These are phyloP conservation scores for Drosophila flavopinicola DNA, from an alignment of 2,888 invertebrate species.

Conservation along the genomic window DNA sequence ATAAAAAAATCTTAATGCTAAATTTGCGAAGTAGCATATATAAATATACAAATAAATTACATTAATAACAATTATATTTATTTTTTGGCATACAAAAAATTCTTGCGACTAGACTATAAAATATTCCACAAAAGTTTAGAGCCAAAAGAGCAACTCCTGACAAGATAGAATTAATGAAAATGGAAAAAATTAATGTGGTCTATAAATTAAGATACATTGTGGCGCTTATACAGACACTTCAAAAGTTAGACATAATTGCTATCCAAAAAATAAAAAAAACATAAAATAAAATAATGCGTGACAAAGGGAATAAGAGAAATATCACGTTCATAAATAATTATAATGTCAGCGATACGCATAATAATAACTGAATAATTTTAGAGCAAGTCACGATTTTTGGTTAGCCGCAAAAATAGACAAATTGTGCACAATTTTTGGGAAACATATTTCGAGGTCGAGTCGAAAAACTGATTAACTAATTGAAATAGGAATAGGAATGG, in stretches of 20 bases:
- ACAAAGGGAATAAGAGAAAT: too few species aligned
- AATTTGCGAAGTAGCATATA: too few species aligned
- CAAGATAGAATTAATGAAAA: too few species aligned
- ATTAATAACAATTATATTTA: too few species aligned
- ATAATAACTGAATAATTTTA: constrained; percentile 35
- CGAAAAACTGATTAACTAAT: constrained; percentile 59
- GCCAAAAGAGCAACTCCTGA: too few species aligned
- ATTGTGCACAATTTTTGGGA: constrained; percentile 38
- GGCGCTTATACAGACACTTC: neutral
- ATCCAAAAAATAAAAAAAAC: neutral
- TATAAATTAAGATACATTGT: neutral
- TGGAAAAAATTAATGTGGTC: neutral
- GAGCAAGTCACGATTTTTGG: constrained; percentile 64
- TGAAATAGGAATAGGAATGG: constrained; percentile 19
- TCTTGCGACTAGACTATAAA: too few species aligned
- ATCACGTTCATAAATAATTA: constrained; percentile 36
- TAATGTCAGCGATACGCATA: constrained; percentile 56
- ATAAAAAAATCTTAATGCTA: too few species aligned
- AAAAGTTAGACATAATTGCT: neutral
- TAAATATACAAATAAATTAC: too few species aligned
- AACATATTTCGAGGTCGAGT: constrained; percentile 29
- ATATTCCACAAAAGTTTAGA: too few species aligned
- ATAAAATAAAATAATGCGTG: neutral
- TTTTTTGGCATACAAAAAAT: too few species aligned
- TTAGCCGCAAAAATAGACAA: constrained; percentile 57